Base-by-base conservation (phyloP, 2,888 invertebrate species). In the Ditylenchus weischeri region DNA sequence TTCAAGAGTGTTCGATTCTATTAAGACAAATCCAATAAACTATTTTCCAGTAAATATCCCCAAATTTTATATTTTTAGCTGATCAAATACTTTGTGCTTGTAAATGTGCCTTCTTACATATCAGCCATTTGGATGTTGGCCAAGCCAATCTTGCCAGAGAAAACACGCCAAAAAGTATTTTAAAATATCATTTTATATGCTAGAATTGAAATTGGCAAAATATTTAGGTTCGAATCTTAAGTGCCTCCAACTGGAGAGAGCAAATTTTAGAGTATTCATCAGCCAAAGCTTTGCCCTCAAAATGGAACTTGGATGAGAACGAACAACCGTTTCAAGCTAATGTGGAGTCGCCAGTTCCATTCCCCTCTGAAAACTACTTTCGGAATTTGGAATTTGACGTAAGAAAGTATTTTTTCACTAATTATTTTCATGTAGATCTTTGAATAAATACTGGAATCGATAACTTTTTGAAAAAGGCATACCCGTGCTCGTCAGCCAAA, bases 1-100 rank as follows among this genome's bases (percentile, higher is more conserved):
- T 29, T 29, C 2, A 5, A 29, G 29, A 29, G 3, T 29, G 29
- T 29, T n/a, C n/a, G 29, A 29, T 29, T 29, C 29, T 29, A n/a
- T n/a, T n/a, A n/a, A n/a, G n/a, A n/a, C n/a, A n/a, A n/a, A n/a
- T 29, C 5, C 29, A 29, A 29, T 29, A 29, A 29, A 29, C 29
- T 29, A 29, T 5, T 29, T 29, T 29, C 29, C 5, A 29, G 7
- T 7, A 54, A 29, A 29, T 5, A 1, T 15, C 29, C 10, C 7
- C 23, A 54, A 54, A 29, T 54, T 10, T 13, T 18, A 1, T 29
- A 10, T 54, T 29, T 79, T 0, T 78, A 79, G 66, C 72, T 79
- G 66, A 79, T 80, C 57, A 79, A 79, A 71, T 77, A 72, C 50
- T 80, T 80, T 64, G 76, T 79, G 6, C 70, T 80, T 10, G 76